A percentile compares a stretch with the other conserved stretches of the same genome.
Evolutionary conservation across 2,797 vertebrate species (phyloP).

Genomic region (Sparidentex hasta): DNA sequence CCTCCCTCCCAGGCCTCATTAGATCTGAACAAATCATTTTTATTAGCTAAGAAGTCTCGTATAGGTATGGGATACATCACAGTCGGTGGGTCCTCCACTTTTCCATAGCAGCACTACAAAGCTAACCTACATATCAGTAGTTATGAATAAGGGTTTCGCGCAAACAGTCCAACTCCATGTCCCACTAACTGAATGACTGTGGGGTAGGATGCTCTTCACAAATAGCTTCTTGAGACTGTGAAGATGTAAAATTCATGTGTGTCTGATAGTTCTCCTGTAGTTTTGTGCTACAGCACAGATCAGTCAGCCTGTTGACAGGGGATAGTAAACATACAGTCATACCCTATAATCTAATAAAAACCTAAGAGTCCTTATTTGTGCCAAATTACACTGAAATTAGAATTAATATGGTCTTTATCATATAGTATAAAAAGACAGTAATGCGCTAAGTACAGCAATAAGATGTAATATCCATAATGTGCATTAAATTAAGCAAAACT

Average conservation of each 20-base stretch:
- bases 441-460: no score
- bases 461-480: no score
- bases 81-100: slow-evolving; percentile 20
- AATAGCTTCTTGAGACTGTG: background rate
- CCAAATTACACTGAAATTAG: no score
- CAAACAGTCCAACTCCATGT: background rate
- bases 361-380: no score
- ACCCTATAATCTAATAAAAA: no score
- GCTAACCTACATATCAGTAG: slow-evolving; percentile 8
- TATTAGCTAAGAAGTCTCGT: slow-evolving; percentile 11
- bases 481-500: no score
- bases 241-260: background rate
- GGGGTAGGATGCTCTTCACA: background rate
- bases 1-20: slow-evolving; percentile 35
- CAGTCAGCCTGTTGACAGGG: background rate
- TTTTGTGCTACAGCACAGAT: background rate
- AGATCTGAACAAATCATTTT: slow-evolving; percentile 25
- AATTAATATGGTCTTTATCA: no score
- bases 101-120: slow-evolving; percentile 4
- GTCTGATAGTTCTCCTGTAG: background rate
- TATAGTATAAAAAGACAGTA: no score
- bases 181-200: slow-evolving; percentile 20
- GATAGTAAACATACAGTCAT: background rate
- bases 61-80: background rate
- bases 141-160: slow-evolving; percentile 25